These are phyloP conservation scores for Enteromius viviparus DNA, from an alignment of 2,797 vertebrate genomes.

Conservation along the genomic window DNA sequence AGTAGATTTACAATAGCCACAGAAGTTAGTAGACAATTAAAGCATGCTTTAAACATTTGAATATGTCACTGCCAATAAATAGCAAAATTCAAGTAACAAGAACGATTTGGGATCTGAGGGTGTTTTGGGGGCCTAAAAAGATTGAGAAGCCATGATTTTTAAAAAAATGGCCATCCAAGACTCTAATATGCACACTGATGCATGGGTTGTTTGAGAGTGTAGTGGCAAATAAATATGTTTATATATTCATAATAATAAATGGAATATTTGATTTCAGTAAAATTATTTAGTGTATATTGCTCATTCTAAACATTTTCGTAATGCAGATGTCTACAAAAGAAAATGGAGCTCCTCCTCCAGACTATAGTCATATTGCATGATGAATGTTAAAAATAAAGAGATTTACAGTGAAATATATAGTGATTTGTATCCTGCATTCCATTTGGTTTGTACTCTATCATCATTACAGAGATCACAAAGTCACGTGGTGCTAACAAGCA, in stretches of 20 bases:
- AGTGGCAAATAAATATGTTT: background rate
- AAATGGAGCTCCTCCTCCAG: background rate
- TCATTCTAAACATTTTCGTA: background rate
- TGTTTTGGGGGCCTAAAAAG: background rate
- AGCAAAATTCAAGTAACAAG: background rate
- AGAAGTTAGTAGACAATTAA: background rate
- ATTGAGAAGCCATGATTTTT: background rate
- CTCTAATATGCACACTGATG: background rate
- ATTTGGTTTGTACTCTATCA: background rate
- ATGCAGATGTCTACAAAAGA: background rate
- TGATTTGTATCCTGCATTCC: background rate
- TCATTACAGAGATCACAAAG: background rate
- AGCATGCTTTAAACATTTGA: background rate
- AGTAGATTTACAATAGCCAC: background rate
- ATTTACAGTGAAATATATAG: background rate
- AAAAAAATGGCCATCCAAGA: background rate
- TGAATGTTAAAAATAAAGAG: constrained; percentile 7
- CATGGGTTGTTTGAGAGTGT: background rate
- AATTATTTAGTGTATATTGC: background rate
- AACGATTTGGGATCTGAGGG: too few relatives aligned
- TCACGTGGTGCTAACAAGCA: background rate
- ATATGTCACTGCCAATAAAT: background rate
- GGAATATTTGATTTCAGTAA: constrained; percentile 14
- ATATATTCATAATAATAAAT: background rate
- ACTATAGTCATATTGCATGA: background rate